Base-by-base conservation (phyloP, 2,888 invertebrate species). In the Hypselothyrea guttata region DNA sequence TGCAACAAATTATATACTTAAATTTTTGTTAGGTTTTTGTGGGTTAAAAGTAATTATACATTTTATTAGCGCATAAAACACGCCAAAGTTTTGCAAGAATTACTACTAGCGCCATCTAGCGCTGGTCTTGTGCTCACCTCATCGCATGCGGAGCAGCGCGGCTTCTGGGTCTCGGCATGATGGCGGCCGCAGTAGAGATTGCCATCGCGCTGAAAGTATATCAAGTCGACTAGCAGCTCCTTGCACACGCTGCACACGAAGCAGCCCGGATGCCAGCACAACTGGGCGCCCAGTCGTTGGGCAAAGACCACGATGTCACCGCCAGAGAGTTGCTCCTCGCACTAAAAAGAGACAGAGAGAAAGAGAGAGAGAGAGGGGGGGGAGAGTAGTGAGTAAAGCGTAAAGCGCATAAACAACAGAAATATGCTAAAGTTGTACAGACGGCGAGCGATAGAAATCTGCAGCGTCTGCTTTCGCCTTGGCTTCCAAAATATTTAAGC, bases 151-250 rank as follows among this genome's bases (percentile, higher is more conserved):
- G 97, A 96, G 90, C 99, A 99, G 61, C 99, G 91, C 0, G 98
- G 99, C 89, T 99, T 98, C 76, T 98, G 93, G 4, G 96, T 95
- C 91, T 99, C 99, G 1, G 99, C 98, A 90, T 99, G 98, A 89
- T 99, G 99, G 51, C 99, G 91, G 2, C 98, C 98, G 90, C 99
- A 99, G 91, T 96, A 98, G 38, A 99, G 92, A 62, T 94, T 92
- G 56, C 96, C 96, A 72, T 96, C 95, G 88, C 95, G 94, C 93
- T 94, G 95, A 92, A 98, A 99, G 92, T 98, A 98, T 89, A 98
- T 98, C 87, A 98, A 93, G 92, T 99, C 98, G 37, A 98, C 98
- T 63, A 99, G 94, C 69, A 98, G 93, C 91, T 99, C 98, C 86
- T 95, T 93, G 91, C 98, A 99, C 38, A 95, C 94, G 89, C 92